A percentile compares a stretch with the other conserved stretches of the same genome.
phyloP scores from a whole-genome alignment of 2,113 vertebrate genomes.

The Phoenicopterus ruber region DNA sequence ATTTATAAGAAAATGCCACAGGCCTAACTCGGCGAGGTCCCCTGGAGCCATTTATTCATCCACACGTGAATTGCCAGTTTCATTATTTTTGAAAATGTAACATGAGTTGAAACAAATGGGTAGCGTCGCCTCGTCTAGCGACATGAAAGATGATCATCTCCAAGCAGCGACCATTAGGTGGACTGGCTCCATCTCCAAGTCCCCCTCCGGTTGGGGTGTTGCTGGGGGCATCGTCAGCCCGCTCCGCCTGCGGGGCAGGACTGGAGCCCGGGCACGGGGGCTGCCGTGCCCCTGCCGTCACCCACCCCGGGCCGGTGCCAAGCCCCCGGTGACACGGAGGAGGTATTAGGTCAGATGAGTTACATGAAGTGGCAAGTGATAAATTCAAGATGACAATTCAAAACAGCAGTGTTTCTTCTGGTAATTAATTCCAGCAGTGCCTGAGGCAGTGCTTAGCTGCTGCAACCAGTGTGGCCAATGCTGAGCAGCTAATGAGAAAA shows the following conservation, averaged over 20 bases:
- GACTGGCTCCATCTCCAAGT: conserved; percentile 71
- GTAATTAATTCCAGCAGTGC: conserved; percentile 99
- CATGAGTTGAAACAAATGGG: conserved; percentile 58
- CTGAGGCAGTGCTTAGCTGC: conserved; percentile 80
- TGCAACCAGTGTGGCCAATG: conserved; percentile 86
- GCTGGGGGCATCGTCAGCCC: conserved; percentile 90
- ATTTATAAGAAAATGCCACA: conserved; percentile 53
- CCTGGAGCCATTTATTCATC: conserved; percentile 50
- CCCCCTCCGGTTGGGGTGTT: conserved; percentile 66
- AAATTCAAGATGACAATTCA: conserved; percentile 98
- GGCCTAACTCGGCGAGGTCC: not conserved
- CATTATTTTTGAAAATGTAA: conserved; percentile 61
- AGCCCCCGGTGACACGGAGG: conserved; percentile 75
- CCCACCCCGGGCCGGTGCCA: conserved; percentile 55
- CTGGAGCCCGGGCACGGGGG: conserved; percentile 68
- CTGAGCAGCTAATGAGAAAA: conserved; percentile 90
- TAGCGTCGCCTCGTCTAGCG: conserved; percentile 59
- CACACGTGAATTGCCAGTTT: conserved; percentile 5
- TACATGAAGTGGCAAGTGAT: conserved; percentile 97
- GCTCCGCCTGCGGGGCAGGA: conserved; percentile 86
- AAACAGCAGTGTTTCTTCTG: conserved; percentile 93
- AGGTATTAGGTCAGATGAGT: conserved; percentile 92
- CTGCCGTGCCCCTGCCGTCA: conserved; percentile 43
- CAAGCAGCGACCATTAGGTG: conserved; percentile 75
- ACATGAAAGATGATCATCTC: conserved; percentile 81